A percentile compares a stretch with the other conserved stretches of the same genome.
Evolutionary conservation across 2,888 invertebrate genomes (phyloP).

Genomic region (Tenthredo livida): DNA sequence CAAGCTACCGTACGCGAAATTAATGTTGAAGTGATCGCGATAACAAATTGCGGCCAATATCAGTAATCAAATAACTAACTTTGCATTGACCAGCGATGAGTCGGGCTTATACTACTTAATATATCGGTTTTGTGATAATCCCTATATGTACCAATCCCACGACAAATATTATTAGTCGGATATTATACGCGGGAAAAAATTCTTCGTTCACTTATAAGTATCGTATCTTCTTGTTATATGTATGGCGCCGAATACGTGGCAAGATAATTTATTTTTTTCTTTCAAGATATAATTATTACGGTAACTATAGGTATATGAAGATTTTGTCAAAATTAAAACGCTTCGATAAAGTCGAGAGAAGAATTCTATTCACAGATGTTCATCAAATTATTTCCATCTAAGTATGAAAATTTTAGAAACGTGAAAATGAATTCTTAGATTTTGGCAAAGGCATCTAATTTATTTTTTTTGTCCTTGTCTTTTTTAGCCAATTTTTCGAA

Average conservation of each 20-base stretch:
- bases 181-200: not conserved
- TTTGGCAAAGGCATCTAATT: no score
- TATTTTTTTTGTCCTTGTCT: no score
- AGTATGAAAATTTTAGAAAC: no score
- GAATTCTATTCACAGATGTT: not conserved
- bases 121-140: not conserved
- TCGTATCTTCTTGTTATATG: not conserved
- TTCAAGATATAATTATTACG: not conserved
- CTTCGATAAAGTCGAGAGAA: not conserved
- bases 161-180: not conserved
- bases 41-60: not conserved
- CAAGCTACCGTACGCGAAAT: constrained; percentile 3
- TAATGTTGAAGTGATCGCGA: not conserved
- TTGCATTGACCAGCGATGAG: not conserved
- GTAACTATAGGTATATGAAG: not conserved
- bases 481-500: no score
- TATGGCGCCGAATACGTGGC: not conserved
- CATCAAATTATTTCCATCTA: no score
- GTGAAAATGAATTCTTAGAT: no score
- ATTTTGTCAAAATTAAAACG: not conserved
- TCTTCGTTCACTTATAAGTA: not conserved
- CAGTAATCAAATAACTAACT: not conserved
- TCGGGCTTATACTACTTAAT: not conserved
- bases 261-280: not conserved
- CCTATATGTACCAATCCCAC: not conserved